Percentiles rank a stretch among this genome's conserved stretches.
phyloP scores from a whole-genome alignment of 2,888 invertebrate species.

The Gortyna flavago region DNA sequence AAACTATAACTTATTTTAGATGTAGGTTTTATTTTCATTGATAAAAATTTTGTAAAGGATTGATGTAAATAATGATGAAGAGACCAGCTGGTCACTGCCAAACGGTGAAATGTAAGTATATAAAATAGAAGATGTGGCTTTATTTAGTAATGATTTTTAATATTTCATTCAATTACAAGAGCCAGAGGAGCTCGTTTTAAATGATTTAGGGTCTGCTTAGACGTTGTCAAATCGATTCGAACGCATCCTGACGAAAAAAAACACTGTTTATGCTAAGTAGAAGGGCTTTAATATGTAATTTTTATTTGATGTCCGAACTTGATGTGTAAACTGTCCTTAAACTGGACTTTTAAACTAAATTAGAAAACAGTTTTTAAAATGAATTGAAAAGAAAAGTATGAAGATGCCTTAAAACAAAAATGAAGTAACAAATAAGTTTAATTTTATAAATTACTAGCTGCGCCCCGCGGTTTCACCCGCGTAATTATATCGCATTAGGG shows the following conservation, averaged over 20 bases:
- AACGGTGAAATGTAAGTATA: conserved; percentile 77
- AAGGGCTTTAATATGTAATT: conserved; percentile 21
- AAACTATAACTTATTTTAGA: conserved; percentile 74
- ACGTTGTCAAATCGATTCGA: not conserved
- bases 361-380: not conserved
- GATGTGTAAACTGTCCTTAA: not conserved
- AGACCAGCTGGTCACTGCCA: conserved; percentile 88
- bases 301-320: not conserved
- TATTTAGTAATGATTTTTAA: conserved; percentile 31
- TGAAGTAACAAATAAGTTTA: not conserved
- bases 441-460: conserved; percentile 23
- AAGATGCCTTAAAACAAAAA: conserved; percentile 12
- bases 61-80: conserved; percentile 61
- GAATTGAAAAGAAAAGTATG: not conserved
- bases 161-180: conserved; percentile 18
- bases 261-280: conserved; percentile 10
- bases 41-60: conserved; percentile 50
- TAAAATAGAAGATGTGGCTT: conserved; percentile 61
- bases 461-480: too few relatives aligned
- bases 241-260: not conserved
- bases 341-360: not conserved
- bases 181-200: conserved; percentile 13
- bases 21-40: conserved; percentile 65
- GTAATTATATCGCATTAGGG: too few relatives aligned
- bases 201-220: conserved; percentile 16